Evolutionary conservation across 1,140 invertebrate species (phyloP), one percentile per base, ranked within the genome.

Genomic region (Diuraphis noxia): DNA sequence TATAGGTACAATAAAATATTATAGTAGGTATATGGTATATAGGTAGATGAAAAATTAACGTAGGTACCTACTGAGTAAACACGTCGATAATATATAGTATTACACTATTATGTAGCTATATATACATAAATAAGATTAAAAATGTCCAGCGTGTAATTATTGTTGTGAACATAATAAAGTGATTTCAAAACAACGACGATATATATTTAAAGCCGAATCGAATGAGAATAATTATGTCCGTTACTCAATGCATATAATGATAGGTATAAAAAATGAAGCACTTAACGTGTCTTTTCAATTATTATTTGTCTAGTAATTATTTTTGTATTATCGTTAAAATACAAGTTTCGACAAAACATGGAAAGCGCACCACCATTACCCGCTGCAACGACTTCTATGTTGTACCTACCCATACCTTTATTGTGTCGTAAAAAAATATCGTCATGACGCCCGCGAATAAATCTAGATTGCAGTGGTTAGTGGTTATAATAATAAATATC

Each of bases 261-360:
- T 84, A 84, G 81, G 81, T 84, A 43, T 41, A 84, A 43, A n/a
- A 84, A 84, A 43, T 41, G 19, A 84, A 43, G 40, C 25, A 84
- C 40, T 43, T 43, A 41, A 84, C 25, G 81, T 30, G 38, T 41
- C 30, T 17, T 84, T 84, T 84, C 40, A 41, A 84, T 84, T 84
- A 84, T 84, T 84, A 84, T 84, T 81, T 81, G 79, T 81, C 38
- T 81, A 81, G 38, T 40, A 81, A 81, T 81, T 38, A 81, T 81
- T 40, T 81, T 81, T 38, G 36, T 40, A 40, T 38, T 81, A 81
- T 40, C 79, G 36, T 81, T 40, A 81, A 40, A 81, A 38, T 81
- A 81, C 13, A 81, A 81, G 36, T 81, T 81, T 81, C 9, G 79
- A 81, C 38, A 81, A 81, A 81, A 38, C 79, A 23, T 81, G 79